Evolutionary conservation across 2,113 vertebrate species (phyloP), one percentile per base, ranked within the genome.

Genomic region (Poeciliopsis retropinna): DNA sequence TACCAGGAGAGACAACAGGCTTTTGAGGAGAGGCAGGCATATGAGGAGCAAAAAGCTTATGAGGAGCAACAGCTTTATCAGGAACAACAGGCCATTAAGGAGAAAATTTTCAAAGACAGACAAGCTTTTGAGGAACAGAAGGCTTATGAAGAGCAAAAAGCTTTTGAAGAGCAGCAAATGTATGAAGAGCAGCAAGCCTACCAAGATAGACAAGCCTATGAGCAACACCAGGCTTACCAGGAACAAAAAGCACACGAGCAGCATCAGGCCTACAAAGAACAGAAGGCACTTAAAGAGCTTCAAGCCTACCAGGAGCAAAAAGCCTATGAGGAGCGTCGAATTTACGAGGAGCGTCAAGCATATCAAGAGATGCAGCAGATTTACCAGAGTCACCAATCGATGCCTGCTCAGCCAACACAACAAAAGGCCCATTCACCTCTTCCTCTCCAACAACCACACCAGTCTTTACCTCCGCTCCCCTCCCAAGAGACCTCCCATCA

Each of bases 301-400:
- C 72, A 92, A 22, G 81, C 85, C 12, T 77, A 86, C 3, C 80
- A 91, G 64, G 90, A 92, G 66, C 81, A 78, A 66, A 69, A 85
- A 39, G 86, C 83, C 1, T 85, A 76, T 2, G 70, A 84, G 44
- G 77, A 84, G 14, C 70, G 62, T 9, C 51, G 83, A 60, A 81
- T 78, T 12, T 89, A 73, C 0, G 83, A 89, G 30, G 86, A 89
- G 66, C 86, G 74, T 15, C 78, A 90, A 81, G 84, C 65, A 0
- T 92, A 86, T 70, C 54, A 91, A 57, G 88, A 91, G 67, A 76
- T 88, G 64, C 89, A 91, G 10, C 90, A 89, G 64, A 87, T 91
- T 67, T 91, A 92, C 78, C 93, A 93, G 81, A 88, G 86, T 70
- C 93, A 94, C 83, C 94, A 94, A 72, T 95, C 94, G 0, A 93